Evolutionary conservation across 2,113 vertebrate species (phyloP).

Genomic region (Mesembrinibis cayennensis): DNA sequence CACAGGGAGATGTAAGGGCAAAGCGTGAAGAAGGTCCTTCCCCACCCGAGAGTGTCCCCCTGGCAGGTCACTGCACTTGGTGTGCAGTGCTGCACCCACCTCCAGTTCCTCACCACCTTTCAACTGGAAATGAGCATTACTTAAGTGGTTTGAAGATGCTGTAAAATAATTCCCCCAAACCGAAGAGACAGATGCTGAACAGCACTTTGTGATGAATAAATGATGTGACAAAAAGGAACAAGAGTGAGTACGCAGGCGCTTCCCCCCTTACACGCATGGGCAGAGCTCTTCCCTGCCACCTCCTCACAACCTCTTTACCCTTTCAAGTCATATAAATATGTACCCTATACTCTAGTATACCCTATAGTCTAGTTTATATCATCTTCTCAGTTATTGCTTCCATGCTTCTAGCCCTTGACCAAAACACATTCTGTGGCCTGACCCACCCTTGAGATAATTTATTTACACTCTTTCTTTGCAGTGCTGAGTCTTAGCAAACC

Average conservation of each 20-base stretch:
- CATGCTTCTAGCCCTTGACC: not conserved
- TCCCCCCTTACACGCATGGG: not conserved
- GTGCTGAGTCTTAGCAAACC: not conserved
- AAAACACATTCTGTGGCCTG: not conserved
- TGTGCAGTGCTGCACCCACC: not conserved
- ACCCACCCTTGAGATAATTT: not conserved
- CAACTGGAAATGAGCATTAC: not conserved
- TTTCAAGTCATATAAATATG: not conserved
- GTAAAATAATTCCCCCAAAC: not conserved
- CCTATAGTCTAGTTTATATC: not conserved
- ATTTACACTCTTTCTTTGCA: not conserved
- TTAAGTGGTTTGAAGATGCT: not conserved
- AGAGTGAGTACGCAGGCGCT: not conserved
- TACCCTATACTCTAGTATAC: not conserved
- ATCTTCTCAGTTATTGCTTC: not conserved
- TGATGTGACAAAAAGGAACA: constrained; percentile 22
- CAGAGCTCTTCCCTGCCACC: not conserved
- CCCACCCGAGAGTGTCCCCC: rapidly evolving
- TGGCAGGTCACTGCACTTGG: not conserved
- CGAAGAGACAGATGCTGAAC: not conserved
- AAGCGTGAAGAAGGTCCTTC: not conserved
- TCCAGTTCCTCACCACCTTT: not conserved
- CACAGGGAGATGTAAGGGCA: not conserved
- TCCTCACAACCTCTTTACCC: not conserved
- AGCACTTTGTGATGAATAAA: constrained; percentile 37